Base-by-base conservation (phyloP, 2,113 vertebrate genomes). In the Gila orcuttii region DNA sequence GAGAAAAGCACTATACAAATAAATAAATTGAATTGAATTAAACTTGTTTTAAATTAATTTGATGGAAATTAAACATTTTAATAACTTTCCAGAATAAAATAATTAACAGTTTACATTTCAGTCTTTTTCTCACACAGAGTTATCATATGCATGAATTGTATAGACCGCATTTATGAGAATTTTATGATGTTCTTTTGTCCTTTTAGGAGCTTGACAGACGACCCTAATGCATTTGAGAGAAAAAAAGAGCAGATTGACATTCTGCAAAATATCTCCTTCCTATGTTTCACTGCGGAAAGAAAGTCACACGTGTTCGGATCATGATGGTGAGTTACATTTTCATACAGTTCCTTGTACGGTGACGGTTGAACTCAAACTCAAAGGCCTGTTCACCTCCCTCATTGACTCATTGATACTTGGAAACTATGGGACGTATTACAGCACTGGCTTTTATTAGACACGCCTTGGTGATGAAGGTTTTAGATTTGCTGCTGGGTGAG, bases 361-460 rank as follows among this genome's bases (percentile, higher is more conserved):
- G 71, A 74, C 28, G 2, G 42, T n/a, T 28, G 28, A 12, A 23
- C 23, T 45, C 39, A 13, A 6, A 21, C 17, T 78, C 25, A 36
- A 57, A 59, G 36, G 17, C 15, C 52, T 36, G 52, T 57, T 59
- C 36, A 36, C 31, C 36, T 31, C 45, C 74, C 17, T 25, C 73
- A 47, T 19, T 57, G 62, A 83, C 31, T 83, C 74, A 78, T 17
- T 74, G 75, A 74, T 78, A 84, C 55, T 33, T 19, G 4, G 42
- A 23, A 74, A 78, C 52, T 64, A 39, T 59, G 50, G 25, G 45
- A 19, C 3, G 21, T 50, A 19, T 42, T 62, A 45, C 52, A 84
- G 36, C 52, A 19, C 68, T 47, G 69, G 47, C 69, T 84, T 52
- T 47, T 28, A 60, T 59, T 45, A 84, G 69, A 39, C 55, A 23